These are phyloP conservation scores for Heliconius aoede DNA, from an alignment of 2,888 invertebrate genomes.

Conservation along the genomic window DNA sequence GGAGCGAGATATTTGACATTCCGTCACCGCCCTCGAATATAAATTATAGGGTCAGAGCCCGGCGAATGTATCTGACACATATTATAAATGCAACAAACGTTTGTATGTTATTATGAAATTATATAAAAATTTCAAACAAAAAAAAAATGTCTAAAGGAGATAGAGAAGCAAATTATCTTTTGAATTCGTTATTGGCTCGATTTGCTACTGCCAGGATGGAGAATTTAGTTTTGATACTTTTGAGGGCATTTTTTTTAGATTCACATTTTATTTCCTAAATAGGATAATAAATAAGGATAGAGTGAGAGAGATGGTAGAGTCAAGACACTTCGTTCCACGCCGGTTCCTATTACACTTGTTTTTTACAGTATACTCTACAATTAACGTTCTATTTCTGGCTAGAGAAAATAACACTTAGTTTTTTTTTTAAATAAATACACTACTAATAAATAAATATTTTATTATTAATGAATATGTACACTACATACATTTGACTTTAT, in stretches of 20 bases:
- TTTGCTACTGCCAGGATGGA: slow-evolving; percentile 4
- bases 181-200: slow-evolving; percentile 6
- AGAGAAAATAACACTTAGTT: too few species aligned
- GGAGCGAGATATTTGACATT: slow-evolving; percentile 77
- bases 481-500: too few species aligned
- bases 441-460: not conserved
- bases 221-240: not conserved
- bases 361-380: too few species aligned
- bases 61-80: slow-evolving; percentile 40
- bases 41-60: slow-evolving; percentile 54
- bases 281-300: too few species aligned
- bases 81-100: slow-evolving; percentile 34
- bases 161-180: slow-evolving; percentile 15
- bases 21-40: slow-evolving; percentile 70
- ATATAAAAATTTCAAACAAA: slow-evolving; percentile 18
- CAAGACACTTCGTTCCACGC: too few species aligned
- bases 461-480: too few species aligned
- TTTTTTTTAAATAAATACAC: not conserved
- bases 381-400: not conserved
- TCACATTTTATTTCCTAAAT: too few species aligned
- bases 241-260: not conserved
- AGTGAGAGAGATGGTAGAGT: too few species aligned
- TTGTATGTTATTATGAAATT: slow-evolving; percentile 33
- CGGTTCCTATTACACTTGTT: too few species aligned
- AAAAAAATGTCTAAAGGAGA: slow-evolving; percentile 18